These are phyloP conservation scores for Ceyx margarethae DNA, from an alignment of 2,113 vertebrate species.

Conservation along the genomic window DNA sequence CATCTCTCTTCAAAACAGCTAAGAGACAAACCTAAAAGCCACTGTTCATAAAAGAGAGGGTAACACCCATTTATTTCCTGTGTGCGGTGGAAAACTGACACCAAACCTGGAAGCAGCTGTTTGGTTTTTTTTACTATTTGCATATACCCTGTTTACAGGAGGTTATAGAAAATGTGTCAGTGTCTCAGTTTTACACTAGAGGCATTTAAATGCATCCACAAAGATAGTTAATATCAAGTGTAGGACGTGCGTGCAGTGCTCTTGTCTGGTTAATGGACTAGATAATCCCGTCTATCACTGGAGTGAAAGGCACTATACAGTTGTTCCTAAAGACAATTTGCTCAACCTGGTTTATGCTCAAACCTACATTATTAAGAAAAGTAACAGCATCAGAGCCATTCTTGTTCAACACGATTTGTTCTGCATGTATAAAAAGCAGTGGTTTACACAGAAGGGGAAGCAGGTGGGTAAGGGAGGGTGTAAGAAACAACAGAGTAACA, in stretches of 20 bases:
- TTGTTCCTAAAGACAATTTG: neutral
- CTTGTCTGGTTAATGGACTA: neutral
- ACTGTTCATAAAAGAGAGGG: slow-evolving; percentile 13
- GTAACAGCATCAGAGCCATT: neutral
- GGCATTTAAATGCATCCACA: neutral
- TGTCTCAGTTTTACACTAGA: neutral
- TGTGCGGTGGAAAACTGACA: slow-evolving; percentile 11
- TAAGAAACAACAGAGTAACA: neutral
- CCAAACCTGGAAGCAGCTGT: slow-evolving; percentile 14
- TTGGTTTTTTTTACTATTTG: slow-evolving; percentile 28
- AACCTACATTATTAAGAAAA: neutral
- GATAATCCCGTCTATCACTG: neutral
- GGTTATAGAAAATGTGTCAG: neutral
- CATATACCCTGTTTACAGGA: neutral
- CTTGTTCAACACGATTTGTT: neutral
- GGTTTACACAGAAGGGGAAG: neutral
- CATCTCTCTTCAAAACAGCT: slow-evolving; percentile 39
- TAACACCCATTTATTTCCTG: slow-evolving; percentile 69
- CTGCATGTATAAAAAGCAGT: neutral
- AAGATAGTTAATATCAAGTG: neutral
- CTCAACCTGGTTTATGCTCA: neutral
- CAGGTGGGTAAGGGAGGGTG: neutral
- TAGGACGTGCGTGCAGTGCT: neutral
- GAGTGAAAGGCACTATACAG: neutral
- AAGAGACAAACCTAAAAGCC: slow-evolving; percentile 1